Evolutionary conservation across 2,113 vertebrate genomes (phyloP).

Genomic region (Platysternon megacephalum): DNA sequence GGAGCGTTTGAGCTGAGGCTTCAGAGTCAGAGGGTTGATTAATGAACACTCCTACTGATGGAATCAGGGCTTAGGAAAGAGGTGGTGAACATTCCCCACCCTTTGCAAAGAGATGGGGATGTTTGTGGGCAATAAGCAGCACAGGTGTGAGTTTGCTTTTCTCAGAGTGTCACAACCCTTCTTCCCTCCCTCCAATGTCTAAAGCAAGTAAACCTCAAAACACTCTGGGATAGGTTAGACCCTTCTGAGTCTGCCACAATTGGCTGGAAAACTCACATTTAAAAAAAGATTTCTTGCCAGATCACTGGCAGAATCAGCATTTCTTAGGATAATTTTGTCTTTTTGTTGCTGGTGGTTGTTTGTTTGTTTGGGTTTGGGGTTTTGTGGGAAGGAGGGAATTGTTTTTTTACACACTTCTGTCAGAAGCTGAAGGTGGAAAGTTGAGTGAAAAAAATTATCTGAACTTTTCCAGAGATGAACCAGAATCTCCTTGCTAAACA

Average conservation of each 20-base stretch:
- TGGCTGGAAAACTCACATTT: not conserved
- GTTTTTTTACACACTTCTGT: not conserved
- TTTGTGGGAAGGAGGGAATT: no score
- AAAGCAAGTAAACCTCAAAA: not conserved
- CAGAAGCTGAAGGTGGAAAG: not conserved
- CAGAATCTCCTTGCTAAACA: not conserved
- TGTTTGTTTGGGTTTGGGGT: not conserved
- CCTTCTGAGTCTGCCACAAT: not conserved
- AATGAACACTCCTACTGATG: not conserved
- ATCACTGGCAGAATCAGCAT: not conserved
- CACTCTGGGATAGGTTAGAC: not conserved
- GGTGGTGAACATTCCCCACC: accelerated
- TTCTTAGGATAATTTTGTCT: not conserved
- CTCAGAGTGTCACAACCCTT: not conserved
- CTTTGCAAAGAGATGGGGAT: accelerated
- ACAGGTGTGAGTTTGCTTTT: not conserved
- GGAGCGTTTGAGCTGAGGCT: conserved; percentile 55
- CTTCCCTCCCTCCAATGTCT: not conserved
- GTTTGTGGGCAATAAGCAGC: not conserved
- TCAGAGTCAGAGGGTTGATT: conserved; percentile 67
- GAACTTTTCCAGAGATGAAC: not conserved
- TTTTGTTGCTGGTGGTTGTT: not conserved
- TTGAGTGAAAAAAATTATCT: not conserved
- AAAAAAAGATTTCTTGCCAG: not conserved
- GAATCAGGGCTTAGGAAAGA: not conserved